Conservation (phyloP, 1,140 invertebrate species). For the Temnothorax curvispinosus region DNA sequence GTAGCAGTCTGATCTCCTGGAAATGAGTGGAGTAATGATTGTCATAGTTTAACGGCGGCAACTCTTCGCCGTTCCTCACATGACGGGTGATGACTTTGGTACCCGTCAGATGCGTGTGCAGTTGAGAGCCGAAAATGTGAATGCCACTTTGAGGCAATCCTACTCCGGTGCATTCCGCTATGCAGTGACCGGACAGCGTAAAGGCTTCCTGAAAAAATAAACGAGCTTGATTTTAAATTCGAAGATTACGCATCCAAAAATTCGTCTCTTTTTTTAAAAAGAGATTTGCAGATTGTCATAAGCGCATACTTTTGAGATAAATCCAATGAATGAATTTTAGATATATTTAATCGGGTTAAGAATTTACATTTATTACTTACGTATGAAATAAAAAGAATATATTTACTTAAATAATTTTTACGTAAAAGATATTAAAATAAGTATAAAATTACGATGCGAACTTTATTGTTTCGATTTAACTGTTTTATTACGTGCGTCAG, state of each 20-base stretch:
- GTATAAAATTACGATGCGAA: neutral
- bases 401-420: neutral
- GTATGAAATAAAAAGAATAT: neutral
- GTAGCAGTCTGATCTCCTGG: constrained; percentile 97
- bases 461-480: neutral
- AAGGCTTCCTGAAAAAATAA: constrained; percentile 87
- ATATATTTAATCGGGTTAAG: neutral
- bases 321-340: neutral
- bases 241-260: neutral
- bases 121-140: constrained; percentile 97
- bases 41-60: constrained; percentile 95
- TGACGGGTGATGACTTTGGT: constrained; percentile 94
- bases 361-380: neutral
- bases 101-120: constrained; percentile 98
- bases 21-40: constrained; percentile 99
- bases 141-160: constrained; percentile 94
- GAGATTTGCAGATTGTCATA: neutral
- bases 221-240: neutral
- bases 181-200: constrained; percentile 95
- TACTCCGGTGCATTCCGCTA: constrained; percentile 96
- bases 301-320: neutral
- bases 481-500: neutral
- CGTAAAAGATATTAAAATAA: neutral
- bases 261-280: neutral
- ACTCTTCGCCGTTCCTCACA: constrained; percentile 91